phyloP scores from a whole-genome alignment of 1,140 invertebrate genomes.

The Centruroides vittatus region DNA sequence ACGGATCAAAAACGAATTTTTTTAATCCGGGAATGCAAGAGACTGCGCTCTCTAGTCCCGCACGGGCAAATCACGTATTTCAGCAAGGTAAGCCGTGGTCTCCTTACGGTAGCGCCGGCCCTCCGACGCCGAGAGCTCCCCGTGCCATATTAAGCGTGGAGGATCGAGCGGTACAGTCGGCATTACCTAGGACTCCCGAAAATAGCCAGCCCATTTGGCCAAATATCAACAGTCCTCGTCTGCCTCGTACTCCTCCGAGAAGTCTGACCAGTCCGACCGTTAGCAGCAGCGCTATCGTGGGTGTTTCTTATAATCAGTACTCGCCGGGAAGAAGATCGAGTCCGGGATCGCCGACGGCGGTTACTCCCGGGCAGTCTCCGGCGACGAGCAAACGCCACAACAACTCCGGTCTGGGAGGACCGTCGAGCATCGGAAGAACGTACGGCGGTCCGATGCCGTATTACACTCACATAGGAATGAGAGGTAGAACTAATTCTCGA shows the following conservation, averaged over 20 bases:
- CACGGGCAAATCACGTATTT: not conserved
- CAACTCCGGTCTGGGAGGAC: slow-evolving; percentile 5
- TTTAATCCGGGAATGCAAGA: slow-evolving; percentile 53
- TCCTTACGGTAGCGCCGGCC: slow-evolving; percentile 8
- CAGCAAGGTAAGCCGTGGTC: slow-evolving; percentile 6
- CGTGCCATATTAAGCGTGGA: slow-evolving; percentile 4
- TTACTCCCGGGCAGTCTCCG: slow-evolving; percentile 17
- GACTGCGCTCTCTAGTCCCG: not conserved
- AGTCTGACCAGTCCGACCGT: slow-evolving; percentile 12
- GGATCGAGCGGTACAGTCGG: not conserved
- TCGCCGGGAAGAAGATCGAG: slow-evolving; percentile 17
- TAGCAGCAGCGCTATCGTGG: not conserved
- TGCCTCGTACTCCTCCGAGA: slow-evolving; percentile 9
- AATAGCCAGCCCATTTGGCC: slow-evolving; percentile 7
- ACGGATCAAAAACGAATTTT: slow-evolving; percentile 83
- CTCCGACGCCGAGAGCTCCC: slow-evolving; percentile 8
- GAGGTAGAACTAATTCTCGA: slow-evolving; percentile 9
- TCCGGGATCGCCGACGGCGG: slow-evolving; percentile 27
- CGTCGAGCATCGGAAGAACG: not conserved
- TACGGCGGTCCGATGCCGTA: no score
- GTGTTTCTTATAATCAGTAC: slow-evolving; percentile 1
- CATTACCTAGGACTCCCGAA: slow-evolving; percentile 6
- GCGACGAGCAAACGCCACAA: slow-evolving; percentile 17
- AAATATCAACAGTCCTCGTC: slow-evolving; percentile 9
- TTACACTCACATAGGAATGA: not conserved